phyloP scores from a whole-genome alignment of 2,888 invertebrate species.

The Volucella inanis region DNA sequence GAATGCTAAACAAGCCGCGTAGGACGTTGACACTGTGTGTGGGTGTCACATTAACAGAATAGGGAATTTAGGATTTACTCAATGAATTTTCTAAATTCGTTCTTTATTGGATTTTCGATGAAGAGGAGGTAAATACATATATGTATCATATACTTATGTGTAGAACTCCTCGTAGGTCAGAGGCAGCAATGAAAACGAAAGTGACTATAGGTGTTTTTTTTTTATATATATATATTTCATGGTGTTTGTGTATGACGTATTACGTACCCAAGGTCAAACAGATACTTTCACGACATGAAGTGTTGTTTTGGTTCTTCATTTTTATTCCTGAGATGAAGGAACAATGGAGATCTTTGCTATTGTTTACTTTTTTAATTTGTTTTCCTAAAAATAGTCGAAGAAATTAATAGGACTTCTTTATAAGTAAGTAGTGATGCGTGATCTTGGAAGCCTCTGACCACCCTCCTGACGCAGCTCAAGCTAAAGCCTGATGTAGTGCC shows the following conservation, averaged over 20 bases:
- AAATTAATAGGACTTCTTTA: slow-evolving; percentile 21
- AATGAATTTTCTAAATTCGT: slow-evolving; percentile 63
- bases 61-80: slow-evolving; percentile 42
- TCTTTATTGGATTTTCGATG: slow-evolving; percentile 18
- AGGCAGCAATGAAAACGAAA: slow-evolving; percentile 34
- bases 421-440: neutral
- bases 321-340: neutral
- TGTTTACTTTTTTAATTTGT: slow-evolving; percentile 41
- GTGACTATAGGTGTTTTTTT: slow-evolving; percentile 1
- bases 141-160: neutral
- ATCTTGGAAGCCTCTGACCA: neutral
- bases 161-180: neutral
- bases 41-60: slow-evolving; percentile 9
- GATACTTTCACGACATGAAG: neutral
- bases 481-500: slow-evolving; percentile 11
- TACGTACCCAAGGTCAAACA: slow-evolving; percentile 14
- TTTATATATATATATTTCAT: neutral
- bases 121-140: neutral
- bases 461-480: slow-evolving; percentile 6
- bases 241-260: slow-evolving; percentile 1
- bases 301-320: neutral
- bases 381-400: slow-evolving; percentile 22
- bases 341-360: slow-evolving; percentile 17
- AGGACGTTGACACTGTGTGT: slow-evolving; percentile 24
- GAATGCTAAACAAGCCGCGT: neutral